Percentiles rank a stretch among this genome's conserved stretches.
These are phyloP conservation scores for Labia minor DNA, from an alignment of 2,888 invertebrate genomes.

Conservation along the genomic window DNA sequence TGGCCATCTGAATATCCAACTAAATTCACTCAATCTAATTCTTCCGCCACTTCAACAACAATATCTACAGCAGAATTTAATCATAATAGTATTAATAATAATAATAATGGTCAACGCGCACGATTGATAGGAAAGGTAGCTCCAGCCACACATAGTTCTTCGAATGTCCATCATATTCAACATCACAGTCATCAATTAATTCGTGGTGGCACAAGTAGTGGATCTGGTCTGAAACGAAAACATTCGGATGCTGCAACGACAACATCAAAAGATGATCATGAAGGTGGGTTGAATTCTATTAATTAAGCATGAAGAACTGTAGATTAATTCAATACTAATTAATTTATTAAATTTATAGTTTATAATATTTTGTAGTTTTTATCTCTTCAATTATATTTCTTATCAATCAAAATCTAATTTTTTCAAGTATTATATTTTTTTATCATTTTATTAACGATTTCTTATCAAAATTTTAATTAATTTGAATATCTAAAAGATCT, in stretches of 20 bases:
- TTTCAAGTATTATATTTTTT: too few relatives aligned
- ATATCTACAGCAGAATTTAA: background rate
- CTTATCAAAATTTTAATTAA: too few relatives aligned
- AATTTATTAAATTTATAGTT: too few relatives aligned
- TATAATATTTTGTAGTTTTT: too few relatives aligned
- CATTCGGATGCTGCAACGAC: conserved; percentile 32
- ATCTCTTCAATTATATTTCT: too few relatives aligned
- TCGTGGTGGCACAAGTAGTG: background rate
- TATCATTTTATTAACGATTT: too few relatives aligned
- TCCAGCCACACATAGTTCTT: conserved; percentile 2
- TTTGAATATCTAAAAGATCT: too few relatives aligned
- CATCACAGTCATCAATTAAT: background rate
- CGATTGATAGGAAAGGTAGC: background rate
- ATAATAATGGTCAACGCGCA: background rate
- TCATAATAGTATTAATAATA: background rate
- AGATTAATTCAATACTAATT: too few relatives aligned
- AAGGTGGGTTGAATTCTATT: conserved; percentile 31
- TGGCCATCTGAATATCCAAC: conserved; percentile 14
- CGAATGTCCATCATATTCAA: background rate
- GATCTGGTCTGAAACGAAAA: conserved; percentile 31
- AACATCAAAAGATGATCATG: conserved; percentile 35
- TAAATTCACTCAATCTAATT: background rate
- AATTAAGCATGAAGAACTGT: too few relatives aligned
- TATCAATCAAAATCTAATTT: too few relatives aligned
- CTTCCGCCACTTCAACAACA: background rate